Percentiles rank a stretch among this genome's conserved stretches.
Conservation (phyloP, 2,888 invertebrate species). For the Aproaerema taeniolella region DNA sequence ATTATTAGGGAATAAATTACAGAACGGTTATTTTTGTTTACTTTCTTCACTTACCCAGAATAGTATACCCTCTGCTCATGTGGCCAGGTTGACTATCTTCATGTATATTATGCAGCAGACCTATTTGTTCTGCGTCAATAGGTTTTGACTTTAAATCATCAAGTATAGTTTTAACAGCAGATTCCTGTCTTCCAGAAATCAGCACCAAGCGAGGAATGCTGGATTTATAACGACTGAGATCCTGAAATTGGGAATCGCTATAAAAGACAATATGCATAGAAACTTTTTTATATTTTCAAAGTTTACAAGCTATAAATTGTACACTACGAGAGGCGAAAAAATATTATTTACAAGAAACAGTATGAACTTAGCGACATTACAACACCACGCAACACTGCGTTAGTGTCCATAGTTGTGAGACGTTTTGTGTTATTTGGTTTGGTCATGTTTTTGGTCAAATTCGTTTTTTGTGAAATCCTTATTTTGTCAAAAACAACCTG, state of each 20-base stretch:
- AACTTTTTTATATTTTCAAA: too few species aligned
- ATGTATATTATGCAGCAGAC: slow-evolving; percentile 51
- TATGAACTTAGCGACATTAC: too few species aligned
- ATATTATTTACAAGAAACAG: too few species aligned
- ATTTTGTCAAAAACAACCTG: too few species aligned
- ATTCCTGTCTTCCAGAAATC: slow-evolving; percentile 48
- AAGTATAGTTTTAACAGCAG: slow-evolving; percentile 35
- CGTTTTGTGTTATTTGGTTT: too few species aligned
- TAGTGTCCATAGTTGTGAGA: too few species aligned
- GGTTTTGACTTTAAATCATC: slow-evolving; percentile 41
- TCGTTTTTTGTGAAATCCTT: too few species aligned
- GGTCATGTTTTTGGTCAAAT: too few species aligned
- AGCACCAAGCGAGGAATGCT: slow-evolving; percentile 46
- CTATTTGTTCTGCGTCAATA: slow-evolving; percentile 53
- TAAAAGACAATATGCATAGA: not conserved
- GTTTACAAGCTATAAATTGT: too few species aligned
- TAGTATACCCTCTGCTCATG: slow-evolving; percentile 48
- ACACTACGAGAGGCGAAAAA: too few species aligned
- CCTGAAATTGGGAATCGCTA: slow-evolving; percentile 35
- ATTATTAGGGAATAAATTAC: not conserved
- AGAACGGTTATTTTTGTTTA: too few species aligned
- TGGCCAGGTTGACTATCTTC: slow-evolving; percentile 40
- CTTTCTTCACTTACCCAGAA: slow-evolving; percentile 37
- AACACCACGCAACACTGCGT: too few species aligned
- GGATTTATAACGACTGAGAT: slow-evolving; percentile 35